phyloP scores from a whole-genome alignment of 2,113 vertebrate species.

The Mormyrus iriodes region DNA sequence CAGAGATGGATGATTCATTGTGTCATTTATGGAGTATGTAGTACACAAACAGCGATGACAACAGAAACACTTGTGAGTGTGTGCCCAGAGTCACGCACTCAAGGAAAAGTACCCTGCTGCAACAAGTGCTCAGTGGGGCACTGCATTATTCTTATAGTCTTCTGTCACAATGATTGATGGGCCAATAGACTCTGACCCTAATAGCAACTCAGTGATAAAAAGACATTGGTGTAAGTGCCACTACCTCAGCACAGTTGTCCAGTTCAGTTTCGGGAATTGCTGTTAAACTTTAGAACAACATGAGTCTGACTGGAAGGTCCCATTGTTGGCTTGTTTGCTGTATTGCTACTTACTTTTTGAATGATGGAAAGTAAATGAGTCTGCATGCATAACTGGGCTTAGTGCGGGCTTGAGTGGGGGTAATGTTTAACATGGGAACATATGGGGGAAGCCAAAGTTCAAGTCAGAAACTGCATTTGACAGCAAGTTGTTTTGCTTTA shows the following conservation, averaged over 20 bases:
- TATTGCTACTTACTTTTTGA: not conserved
- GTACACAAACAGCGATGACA: not conserved
- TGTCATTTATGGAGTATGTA: not conserved
- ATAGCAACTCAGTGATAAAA: constrained; percentile 45
- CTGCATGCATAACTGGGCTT: not conserved
- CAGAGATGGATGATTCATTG: not conserved
- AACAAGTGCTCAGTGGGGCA: not conserved
- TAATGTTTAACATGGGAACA: constrained; percentile 8
- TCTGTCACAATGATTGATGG: constrained; percentile 2
- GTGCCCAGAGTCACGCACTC: not conserved
- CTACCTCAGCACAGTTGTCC: constrained; percentile 26
- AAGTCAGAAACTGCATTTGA: not conserved
- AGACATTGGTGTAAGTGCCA: constrained; percentile 36
- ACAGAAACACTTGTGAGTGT: not conserved
- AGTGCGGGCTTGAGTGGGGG: not conserved
- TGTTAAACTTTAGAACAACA: not conserved
- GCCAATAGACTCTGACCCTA: constrained; percentile 20
- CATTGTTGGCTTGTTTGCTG: not conserved
- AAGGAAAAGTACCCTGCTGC: not conserved
- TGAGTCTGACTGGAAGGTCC: not conserved
- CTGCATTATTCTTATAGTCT: not conserved
- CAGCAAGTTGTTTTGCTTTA: not conserved
- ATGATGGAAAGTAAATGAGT: constrained; percentile 1
- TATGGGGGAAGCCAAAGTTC: not conserved
- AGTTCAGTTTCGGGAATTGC: constrained; percentile 19